Percentiles rank a stretch among this genome's conserved stretches.
Evolutionary conservation across 64 coral and sea anemone genomes (phyloP).

Genomic region (Montipora efflorescens): DNA sequence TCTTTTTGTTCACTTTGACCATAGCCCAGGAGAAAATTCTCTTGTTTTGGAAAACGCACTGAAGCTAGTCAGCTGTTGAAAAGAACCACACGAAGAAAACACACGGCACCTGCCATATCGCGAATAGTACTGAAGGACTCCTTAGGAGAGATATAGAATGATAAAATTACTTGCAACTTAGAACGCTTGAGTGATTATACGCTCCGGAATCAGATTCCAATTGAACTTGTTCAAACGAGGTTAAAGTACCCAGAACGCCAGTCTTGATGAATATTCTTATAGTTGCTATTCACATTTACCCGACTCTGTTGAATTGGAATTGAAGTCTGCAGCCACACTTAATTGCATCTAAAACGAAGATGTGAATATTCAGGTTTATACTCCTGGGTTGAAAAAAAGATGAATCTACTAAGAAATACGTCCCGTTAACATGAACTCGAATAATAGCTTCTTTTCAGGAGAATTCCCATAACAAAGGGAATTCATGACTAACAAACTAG

Average conservation of each 20-base stretch:
- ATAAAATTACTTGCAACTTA: background rate
- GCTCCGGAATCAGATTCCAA: background rate
- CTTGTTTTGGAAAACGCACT: slow-evolving; percentile 34
- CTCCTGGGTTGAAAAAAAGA: background rate
- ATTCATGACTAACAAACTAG: slow-evolving; percentile 36
- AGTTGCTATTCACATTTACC: slow-evolving; percentile 5
- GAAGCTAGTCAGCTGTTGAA: background rate
- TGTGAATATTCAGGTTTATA: background rate
- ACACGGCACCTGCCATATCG: slow-evolving; percentile 16
- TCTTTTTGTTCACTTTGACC: background rate
- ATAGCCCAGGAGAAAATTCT: background rate
- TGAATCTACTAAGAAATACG: background rate
- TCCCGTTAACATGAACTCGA: background rate
- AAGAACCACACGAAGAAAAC: slow-evolving; percentile 38
- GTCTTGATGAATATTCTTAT: background rate
- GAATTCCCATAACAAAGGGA: slow-evolving; percentile 43
- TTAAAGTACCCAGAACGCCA: background rate
- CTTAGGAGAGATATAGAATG: slow-evolving; percentile 28
- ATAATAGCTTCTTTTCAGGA: slow-evolving; percentile 29
- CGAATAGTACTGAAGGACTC: slow-evolving; percentile 17
- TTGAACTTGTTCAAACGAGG: background rate
- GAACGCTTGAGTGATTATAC: background rate
- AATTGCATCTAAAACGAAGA: background rate
- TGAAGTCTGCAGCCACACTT: background rate
- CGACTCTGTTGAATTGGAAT: slow-evolving; percentile 1